Evolutionary conservation across 2,888 invertebrate species (phyloP), one percentile per base, ranked within the genome.

Genomic region (Amiota communis): DNA sequence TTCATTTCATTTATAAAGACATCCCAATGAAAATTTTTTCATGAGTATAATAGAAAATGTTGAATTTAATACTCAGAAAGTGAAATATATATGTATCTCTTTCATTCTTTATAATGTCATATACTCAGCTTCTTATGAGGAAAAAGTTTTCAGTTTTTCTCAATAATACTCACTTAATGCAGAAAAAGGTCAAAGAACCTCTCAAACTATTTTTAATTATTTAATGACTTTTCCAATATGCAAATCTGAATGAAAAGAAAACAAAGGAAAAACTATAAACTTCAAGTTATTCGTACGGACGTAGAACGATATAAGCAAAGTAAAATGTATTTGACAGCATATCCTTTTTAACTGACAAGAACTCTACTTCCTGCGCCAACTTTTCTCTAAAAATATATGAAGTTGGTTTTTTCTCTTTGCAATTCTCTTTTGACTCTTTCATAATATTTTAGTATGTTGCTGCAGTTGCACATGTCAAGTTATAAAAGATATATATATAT

Each of bases 281-380:
- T 64, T 36, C 10, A 46, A 64, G 64, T 36, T 13, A 8, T 13
- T 47, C 36, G n/a, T 47, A 46, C 4, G 23, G 1, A 23, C 36
- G n/a, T 47, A 46, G 36, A 78, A 75, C 76, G 75, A 74, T 53
- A 51, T 78, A 78, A 81, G 74, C 36, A 36, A 36, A 36, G 36
- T 36, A 79, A 78, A 81, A 76, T 82, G 82, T 78, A 77, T 78
- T 75, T 82, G 82, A 83, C 82, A 84, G 81, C 84, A 77, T 81
- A 75, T 82, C 76, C 76, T 75, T 78, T 84, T 79, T 64, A 36
- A 71, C 78, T 82, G 81, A 84, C 84, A 84, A 78, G 75, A 77
- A 80, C 79, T 78, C 67, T 73, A 67, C 65, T 17, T 69, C n/a
- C 57, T 57, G 64, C 51, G 51, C 51, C n/a, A 68, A 68, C 67